phyloP scores from a whole-genome alignment of 2,888 invertebrate species.

The Folsomia manolachei region DNA sequence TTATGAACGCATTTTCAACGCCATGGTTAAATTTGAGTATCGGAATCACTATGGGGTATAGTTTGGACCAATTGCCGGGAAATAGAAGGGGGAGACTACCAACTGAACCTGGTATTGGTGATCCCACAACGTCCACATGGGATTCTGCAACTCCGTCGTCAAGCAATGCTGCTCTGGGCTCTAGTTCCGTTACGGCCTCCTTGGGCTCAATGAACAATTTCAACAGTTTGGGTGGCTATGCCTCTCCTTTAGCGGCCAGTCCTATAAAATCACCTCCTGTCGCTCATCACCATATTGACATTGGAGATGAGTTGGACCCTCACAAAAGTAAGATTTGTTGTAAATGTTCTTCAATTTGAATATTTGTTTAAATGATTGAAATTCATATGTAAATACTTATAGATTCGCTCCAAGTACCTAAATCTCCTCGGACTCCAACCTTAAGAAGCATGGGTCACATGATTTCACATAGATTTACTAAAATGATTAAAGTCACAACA shows the following conservation, averaged over 20 bases:
- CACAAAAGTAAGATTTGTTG: constrained; percentile 36
- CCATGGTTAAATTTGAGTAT: constrained; percentile 39
- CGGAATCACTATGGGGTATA: constrained; percentile 35
- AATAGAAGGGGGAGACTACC: constrained; percentile 60
- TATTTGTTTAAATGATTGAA: background rate
- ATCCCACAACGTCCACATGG: constrained; percentile 25
- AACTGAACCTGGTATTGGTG: constrained; percentile 59
- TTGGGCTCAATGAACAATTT: constrained; percentile 23
- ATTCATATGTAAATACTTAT: background rate
- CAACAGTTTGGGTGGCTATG: constrained; percentile 54
- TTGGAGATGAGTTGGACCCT: constrained; percentile 43
- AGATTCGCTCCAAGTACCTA: constrained; percentile 61
- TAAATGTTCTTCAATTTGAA: background rate
- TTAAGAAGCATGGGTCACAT: constrained; percentile 82
- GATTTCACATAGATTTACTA: constrained; percentile 85
- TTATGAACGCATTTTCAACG: constrained; percentile 34
- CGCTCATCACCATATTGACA: constrained; percentile 47
- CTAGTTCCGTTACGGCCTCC: constrained; percentile 27
- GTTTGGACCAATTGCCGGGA: constrained; percentile 40
- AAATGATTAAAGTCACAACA: constrained; percentile 81
- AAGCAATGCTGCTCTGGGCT: constrained; percentile 18
- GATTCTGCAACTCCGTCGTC: constrained; percentile 26
- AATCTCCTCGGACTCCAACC: constrained; percentile 73
- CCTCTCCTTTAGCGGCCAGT: constrained; percentile 59
- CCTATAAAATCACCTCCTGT: constrained; percentile 64